These are phyloP conservation scores for Pegea sp. DNA, from an alignment of 23 tunicate genomes.

Conservation along the genomic window DNA sequence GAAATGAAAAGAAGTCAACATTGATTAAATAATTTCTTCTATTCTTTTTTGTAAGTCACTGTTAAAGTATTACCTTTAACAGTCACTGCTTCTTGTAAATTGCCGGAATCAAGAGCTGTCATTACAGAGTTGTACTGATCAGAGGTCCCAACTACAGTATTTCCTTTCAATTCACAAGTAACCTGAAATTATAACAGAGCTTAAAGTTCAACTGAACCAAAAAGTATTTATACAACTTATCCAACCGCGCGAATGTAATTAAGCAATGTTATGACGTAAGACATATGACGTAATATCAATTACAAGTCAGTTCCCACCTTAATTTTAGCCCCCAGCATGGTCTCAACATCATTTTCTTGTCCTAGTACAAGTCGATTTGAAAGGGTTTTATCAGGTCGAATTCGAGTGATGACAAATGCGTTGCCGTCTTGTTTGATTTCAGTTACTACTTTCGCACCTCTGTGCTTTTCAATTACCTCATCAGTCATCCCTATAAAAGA, in stretches of 20 bases:
- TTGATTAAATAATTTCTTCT: no score
- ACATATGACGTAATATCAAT: no score
- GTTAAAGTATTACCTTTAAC: neutral
- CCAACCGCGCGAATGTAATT: no score
- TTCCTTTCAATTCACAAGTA: neutral
- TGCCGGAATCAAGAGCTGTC: neutral
- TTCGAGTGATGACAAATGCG: neutral
- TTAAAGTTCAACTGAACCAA: no score
- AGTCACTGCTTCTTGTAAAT: neutral
- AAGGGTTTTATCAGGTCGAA: neutral
- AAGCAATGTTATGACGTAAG: no score
- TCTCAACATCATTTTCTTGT: constrained; percentile 1
- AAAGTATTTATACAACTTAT: no score
- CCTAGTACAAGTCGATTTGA: neutral
- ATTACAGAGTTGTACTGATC: neutral
- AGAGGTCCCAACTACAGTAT: neutral
- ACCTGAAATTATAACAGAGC: no score
- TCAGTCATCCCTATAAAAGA: neutral
- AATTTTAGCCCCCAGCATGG: neutral
- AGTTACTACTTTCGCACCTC: neutral
- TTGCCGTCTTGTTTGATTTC: neutral
- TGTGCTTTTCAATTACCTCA: neutral
- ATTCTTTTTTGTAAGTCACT: neutral
- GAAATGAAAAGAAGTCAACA: no score
- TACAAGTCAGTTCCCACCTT: no score